These are phyloP conservation scores for Craniophora ligustri DNA, from an alignment of 2,888 invertebrate species.

Conservation along the genomic window DNA sequence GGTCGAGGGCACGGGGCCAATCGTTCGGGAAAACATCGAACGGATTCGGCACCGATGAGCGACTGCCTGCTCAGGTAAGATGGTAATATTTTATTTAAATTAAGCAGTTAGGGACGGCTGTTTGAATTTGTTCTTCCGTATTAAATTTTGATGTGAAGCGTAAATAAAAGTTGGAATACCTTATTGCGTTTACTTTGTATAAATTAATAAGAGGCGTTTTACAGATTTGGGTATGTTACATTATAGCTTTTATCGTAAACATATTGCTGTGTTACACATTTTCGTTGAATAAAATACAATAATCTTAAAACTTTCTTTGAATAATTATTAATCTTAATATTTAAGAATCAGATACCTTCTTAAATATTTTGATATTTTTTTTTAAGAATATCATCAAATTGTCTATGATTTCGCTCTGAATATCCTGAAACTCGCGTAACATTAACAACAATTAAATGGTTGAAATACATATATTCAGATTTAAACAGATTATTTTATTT, in stretches of 20 bases:
- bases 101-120: constrained; percentile 65
- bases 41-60: constrained; percentile 72
- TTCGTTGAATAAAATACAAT: neutral
- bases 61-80: constrained; percentile 69
- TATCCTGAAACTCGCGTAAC: neutral
- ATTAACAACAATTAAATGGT: too few species aligned
- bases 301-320: constrained; percentile 1
- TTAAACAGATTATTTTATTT: too few species aligned
- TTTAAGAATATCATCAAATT: neutral
- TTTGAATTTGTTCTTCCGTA: constrained; percentile 68
- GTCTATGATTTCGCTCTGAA: neutral
- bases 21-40: constrained; percentile 74
- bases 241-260: constrained; percentile 17
- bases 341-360: too few species aligned
- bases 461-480: too few species aligned
- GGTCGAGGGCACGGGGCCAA: constrained; percentile 70
- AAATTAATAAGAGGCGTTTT: constrained; percentile 35
- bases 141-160: constrained; percentile 58
- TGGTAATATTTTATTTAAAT: constrained; percentile 80
- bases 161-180: constrained; percentile 50
- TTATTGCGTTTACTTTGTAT: constrained; percentile 43
- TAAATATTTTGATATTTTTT: constrained; percentile 14
- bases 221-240: constrained; percentile 26
- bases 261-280: constrained; percentile 8
- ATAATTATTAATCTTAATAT: neutral